Percentiles rank a stretch among this genome's conserved stretches.
Conservation (phyloP, 2,113 vertebrate genomes). For the Sebastes schlegelii region DNA sequence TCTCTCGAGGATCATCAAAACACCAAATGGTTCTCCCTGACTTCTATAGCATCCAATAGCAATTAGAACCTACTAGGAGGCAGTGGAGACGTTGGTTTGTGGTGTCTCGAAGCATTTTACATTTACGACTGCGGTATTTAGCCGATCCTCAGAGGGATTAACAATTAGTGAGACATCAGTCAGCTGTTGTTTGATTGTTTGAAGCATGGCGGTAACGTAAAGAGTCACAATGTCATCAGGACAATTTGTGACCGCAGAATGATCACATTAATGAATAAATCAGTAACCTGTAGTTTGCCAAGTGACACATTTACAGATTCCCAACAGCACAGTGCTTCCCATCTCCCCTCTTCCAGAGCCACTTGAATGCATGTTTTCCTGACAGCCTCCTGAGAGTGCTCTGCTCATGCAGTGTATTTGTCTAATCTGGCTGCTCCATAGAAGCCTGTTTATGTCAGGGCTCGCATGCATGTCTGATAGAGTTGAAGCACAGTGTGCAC, state of each 20-base stretch:
- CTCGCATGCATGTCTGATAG: slow-evolving; percentile 30
- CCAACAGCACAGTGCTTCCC: slow-evolving; percentile 20
- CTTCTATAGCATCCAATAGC: slow-evolving; percentile 13
- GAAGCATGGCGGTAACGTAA: neutral
- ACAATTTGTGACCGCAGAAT: slow-evolving; percentile 23
- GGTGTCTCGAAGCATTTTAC: slow-evolving; percentile 56
- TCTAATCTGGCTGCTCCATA: slow-evolving; percentile 48
- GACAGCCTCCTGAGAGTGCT: slow-evolving; percentile 42
- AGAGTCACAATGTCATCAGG: slow-evolving; percentile 25
- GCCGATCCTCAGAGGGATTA: slow-evolving; percentile 9
- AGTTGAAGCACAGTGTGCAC: slow-evolving; percentile 26
- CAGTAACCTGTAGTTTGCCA: slow-evolving; percentile 38
- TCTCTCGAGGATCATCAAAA: slow-evolving; percentile 52
- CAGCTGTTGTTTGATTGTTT: slow-evolving; percentile 17
- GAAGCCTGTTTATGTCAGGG: slow-evolving; percentile 57
- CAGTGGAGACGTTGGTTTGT: slow-evolving; percentile 30
- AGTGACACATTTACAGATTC: slow-evolving; percentile 56
- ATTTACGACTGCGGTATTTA: slow-evolving; percentile 54
- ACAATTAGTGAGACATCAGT: slow-evolving; percentile 19
- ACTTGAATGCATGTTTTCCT: slow-evolving; percentile 47
- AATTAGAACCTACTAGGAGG: slow-evolving; percentile 36
- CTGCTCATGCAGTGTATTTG: slow-evolving; percentile 23
- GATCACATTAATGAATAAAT: slow-evolving; percentile 40
- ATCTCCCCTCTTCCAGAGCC: slow-evolving; percentile 33
- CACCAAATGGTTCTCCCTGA: slow-evolving; percentile 38